A percentile compares a stretch with the other conserved stretches of the same genome.
phyloP scores from a whole-genome alignment of 2,888 invertebrate species.

The Brachylomia viminalis region DNA sequence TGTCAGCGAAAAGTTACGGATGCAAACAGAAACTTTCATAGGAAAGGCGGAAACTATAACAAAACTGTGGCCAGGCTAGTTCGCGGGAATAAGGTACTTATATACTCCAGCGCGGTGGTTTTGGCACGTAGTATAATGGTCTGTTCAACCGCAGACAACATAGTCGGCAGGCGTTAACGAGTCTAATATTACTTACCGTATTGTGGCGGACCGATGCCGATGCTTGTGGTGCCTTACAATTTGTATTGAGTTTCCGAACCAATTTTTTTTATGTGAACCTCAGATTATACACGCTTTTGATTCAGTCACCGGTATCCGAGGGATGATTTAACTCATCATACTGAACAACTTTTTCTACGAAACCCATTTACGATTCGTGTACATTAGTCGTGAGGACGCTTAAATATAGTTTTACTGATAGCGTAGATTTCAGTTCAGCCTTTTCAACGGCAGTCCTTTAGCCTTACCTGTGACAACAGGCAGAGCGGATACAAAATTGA shows the following conservation, averaged over 20 bases:
- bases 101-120: constrained; percentile 24
- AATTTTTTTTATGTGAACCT: neutral
- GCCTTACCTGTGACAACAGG: neutral
- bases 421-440: neutral
- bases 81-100: constrained; percentile 29
- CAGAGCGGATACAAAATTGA: neutral
- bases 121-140: constrained; percentile 34
- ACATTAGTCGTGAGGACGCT: neutral
- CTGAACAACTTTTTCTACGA: neutral
- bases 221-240: constrained; percentile 6
- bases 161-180: constrained; percentile 9
- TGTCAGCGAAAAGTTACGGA: constrained; percentile 30
- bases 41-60: constrained; percentile 39
- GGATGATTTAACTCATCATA: neutral
- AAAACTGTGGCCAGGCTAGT: constrained; percentile 34
- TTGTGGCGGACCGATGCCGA: neutral
- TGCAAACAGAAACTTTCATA: constrained; percentile 41
- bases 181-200: constrained; percentile 47
- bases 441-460: neutral
- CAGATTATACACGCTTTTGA: neutral
- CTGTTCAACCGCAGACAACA: constrained; percentile 42
- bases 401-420: neutral
- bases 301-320: neutral
- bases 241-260: constrained; percentile 19
- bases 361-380: neutral